Percentiles rank a stretch among this genome's conserved stretches.
Conservation (phyloP, 2,888 invertebrate species). For the Syrphus vitripennis region DNA sequence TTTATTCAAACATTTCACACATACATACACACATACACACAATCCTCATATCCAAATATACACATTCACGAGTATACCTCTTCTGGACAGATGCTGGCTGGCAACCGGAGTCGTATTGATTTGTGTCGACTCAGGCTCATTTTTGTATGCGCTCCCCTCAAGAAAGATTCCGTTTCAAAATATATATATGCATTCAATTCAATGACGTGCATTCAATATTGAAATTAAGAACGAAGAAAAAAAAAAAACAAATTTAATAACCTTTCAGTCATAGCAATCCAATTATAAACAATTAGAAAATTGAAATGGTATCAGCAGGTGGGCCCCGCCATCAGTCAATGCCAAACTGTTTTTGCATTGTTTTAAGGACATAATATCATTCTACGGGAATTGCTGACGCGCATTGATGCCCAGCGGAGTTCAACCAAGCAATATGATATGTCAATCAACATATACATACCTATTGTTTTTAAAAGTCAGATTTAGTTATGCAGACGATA, state of each 20-base stretch:
- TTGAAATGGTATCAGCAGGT: slow-evolving; percentile 49
- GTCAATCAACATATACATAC: slow-evolving; percentile 40
- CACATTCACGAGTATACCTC: neutral
- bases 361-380: slow-evolving; percentile 46
- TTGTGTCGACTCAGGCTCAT: slow-evolving; percentile 40
- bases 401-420: slow-evolving; percentile 32
- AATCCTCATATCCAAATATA: slow-evolving; percentile 52
- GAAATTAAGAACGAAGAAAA: neutral
- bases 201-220: slow-evolving; percentile 47
- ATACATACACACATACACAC: slow-evolving; percentile 30
- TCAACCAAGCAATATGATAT: slow-evolving; percentile 20
- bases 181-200: slow-evolving; percentile 47
- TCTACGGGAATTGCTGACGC: neutral
- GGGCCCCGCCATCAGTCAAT: slow-evolving; percentile 21
- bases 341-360: slow-evolving; percentile 26
- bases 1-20: slow-evolving; percentile 78
- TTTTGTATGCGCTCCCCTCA: slow-evolving; percentile 37
- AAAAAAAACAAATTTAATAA: slow-evolving; percentile 28
- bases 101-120: slow-evolving; percentile 65
- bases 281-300: slow-evolving; percentile 58
- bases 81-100: slow-evolving; percentile 52
- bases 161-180: neutral
- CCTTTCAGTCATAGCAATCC: slow-evolving; percentile 16
- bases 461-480: slow-evolving; percentile 58
- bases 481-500: slow-evolving; percentile 12